Percentiles rank a stretch among this genome's conserved stretches.
phyloP scores from a whole-genome alignment of 2,888 invertebrate genomes.

The Tetropium fuscum region DNA sequence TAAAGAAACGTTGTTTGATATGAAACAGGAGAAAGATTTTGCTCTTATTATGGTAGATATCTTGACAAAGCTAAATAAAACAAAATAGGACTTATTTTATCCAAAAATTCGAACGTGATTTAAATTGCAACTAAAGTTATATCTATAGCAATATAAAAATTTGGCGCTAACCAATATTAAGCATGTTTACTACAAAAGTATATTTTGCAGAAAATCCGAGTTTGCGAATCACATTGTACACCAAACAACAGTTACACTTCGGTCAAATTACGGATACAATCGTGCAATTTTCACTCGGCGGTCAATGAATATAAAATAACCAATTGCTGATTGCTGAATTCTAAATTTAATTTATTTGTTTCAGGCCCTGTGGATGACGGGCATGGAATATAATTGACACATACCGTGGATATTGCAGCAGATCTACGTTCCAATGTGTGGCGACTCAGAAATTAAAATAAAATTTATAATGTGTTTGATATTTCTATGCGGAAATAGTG shows the following conservation, averaged over 20 bases:
- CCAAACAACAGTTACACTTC: no score
- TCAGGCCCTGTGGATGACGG: conserved; percentile 16
- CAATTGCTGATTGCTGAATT: not conserved
- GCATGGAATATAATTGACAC: conserved; percentile 1
- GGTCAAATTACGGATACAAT: no score
- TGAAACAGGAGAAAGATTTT: no score
- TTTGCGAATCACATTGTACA: no score
- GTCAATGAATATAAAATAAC: not conserved
- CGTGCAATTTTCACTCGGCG: not conserved
- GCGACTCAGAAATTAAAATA: conserved; percentile 23
- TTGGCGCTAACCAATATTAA: not conserved
- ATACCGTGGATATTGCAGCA: not conserved
- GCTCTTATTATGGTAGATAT: no score
- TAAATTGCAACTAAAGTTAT: no score
- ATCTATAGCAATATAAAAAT: not conserved
- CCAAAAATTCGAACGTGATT: no score
- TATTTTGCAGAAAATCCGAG: no score
- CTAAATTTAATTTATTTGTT: conserved; percentile 15
- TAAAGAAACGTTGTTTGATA: no score
- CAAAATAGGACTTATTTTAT: no score
- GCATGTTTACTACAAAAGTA: not conserved
- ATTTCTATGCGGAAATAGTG: not conserved
- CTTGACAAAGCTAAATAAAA: no score
- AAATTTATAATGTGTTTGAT: conserved; percentile 18
- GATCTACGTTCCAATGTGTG: conserved; percentile 28